phyloP scores from a whole-genome alignment of 64 coral and sea anemone genomes.

The Montipora efflorescens region DNA sequence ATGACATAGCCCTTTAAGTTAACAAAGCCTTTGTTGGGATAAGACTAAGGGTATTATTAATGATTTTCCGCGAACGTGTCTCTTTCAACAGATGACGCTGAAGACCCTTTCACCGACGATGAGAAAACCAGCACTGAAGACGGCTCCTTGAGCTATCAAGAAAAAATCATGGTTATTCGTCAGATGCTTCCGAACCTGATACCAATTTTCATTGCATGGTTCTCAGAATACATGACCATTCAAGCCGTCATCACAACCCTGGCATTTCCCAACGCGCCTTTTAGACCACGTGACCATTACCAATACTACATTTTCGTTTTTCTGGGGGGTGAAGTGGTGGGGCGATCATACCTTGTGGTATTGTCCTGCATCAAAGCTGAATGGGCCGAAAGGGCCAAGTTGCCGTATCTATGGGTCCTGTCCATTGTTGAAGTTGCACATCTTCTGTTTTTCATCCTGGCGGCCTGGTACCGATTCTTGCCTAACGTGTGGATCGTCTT shows the following conservation, averaged over 20 bases:
- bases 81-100: neutral
- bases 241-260: slow-evolving; percentile 74
- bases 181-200: slow-evolving; percentile 63
- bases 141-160: slow-evolving; percentile 47
- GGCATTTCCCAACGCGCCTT: slow-evolving; percentile 74
- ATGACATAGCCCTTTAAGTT: no score
- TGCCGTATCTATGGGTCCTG: slow-evolving; percentile 75
- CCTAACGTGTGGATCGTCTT: slow-evolving; percentile 63
- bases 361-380: slow-evolving; percentile 72
- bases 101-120: neutral
- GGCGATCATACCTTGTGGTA: slow-evolving; percentile 76
- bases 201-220: slow-evolving; percentile 73
- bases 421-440: slow-evolving; percentile 64
- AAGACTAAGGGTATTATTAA: neutral
- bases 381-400: slow-evolving; percentile 69
- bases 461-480: slow-evolving; percentile 84
- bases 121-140: neutral
- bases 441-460: slow-evolving; percentile 70
- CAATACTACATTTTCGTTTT: slow-evolving; percentile 81
- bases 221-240: slow-evolving; percentile 85
- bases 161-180: slow-evolving; percentile 60
- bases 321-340: slow-evolving; percentile 71
- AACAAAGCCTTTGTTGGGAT: no score
- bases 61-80: neutral
- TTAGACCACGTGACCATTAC: slow-evolving; percentile 86